A percentile compares a stretch with the other conserved stretches of the same genome.
phyloP scores from a whole-genome alignment of 2,797 vertebrate genomes.

The Spea hammondii region DNA sequence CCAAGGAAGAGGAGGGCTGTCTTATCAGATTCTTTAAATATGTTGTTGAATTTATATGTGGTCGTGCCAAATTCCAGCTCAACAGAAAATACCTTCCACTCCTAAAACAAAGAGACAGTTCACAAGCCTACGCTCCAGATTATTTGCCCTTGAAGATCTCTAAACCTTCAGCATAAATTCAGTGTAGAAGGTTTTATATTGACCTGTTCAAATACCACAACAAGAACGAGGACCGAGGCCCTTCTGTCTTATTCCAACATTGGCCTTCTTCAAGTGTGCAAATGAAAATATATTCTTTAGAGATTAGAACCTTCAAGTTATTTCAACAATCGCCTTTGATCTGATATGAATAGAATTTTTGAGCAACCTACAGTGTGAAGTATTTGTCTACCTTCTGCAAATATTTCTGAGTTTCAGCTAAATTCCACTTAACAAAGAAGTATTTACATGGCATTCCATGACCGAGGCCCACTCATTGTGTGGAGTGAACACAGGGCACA shows the following conservation, averaged over 20 bases:
- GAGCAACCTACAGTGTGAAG: slow-evolving; percentile 18
- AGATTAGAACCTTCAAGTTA: background rate
- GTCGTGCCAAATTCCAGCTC: background rate
- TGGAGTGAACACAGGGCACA: background rate
- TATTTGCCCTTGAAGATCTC: slow-evolving; percentile 18
- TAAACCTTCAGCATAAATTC: background rate
- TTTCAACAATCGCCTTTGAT: background rate
- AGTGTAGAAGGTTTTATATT: background rate
- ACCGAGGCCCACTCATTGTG: slow-evolving; percentile 26
- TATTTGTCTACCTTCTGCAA: slow-evolving; percentile 30
- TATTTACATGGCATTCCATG: background rate
- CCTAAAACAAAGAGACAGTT: slow-evolving; percentile 5
- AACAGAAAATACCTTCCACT: background rate
- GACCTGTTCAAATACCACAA: too few species aligned
- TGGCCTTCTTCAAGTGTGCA: too few species aligned
- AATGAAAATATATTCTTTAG: too few species aligned
- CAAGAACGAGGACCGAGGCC: too few species aligned
- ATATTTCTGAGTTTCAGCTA: slow-evolving; percentile 28
- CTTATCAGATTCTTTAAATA: too few species aligned
- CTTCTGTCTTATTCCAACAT: too few species aligned
- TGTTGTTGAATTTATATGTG: too few species aligned
- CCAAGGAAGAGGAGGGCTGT: too few species aligned
- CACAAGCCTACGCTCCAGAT: background rate
- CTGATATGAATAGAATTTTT: background rate
- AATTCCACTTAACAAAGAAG: slow-evolving; percentile 39